These are phyloP conservation scores for Carduelis carduelis DNA, from an alignment of 2,797 vertebrate species.

Conservation along the genomic window DNA sequence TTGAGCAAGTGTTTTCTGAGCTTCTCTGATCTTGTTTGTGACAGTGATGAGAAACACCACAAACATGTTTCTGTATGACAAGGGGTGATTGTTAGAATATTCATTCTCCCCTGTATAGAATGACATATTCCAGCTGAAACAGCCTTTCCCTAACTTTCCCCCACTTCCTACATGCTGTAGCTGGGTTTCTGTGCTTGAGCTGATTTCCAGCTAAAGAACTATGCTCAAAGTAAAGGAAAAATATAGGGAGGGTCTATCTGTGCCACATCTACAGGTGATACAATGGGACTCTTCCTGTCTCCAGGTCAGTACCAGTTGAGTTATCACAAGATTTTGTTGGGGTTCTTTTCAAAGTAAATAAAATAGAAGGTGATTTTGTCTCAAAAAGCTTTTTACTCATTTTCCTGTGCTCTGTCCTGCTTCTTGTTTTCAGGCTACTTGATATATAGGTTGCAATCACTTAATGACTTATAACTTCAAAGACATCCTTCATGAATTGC, in stretches of 20 bases:
- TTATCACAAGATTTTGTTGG: background rate
- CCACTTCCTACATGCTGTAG: fast-evolving
- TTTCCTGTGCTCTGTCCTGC: background rate
- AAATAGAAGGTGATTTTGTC: background rate
- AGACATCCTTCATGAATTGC: background rate
- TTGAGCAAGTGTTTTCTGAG: background rate
- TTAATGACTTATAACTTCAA: background rate
- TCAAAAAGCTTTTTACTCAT: background rate
- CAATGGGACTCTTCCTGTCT: background rate
- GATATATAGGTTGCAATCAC: background rate
- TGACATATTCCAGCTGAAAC: background rate
- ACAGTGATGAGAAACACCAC: background rate
- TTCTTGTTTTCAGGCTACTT: background rate
- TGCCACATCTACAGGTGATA: background rate
- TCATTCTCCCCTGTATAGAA: background rate
- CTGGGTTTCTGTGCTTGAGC: background rate
- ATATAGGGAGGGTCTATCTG: background rate
- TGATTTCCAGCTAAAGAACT: background rate
- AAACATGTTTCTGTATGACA: background rate
- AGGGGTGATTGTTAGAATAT: too few species aligned
- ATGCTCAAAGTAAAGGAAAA: background rate
- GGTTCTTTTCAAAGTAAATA: background rate
- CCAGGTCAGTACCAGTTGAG: background rate
- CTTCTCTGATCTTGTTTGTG: background rate
- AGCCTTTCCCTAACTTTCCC: background rate